Evolutionary conservation across 2,797 vertebrate genomes (phyloP), one percentile per base, ranked within the genome.

Genomic region (Myotis vivesi): DNA sequence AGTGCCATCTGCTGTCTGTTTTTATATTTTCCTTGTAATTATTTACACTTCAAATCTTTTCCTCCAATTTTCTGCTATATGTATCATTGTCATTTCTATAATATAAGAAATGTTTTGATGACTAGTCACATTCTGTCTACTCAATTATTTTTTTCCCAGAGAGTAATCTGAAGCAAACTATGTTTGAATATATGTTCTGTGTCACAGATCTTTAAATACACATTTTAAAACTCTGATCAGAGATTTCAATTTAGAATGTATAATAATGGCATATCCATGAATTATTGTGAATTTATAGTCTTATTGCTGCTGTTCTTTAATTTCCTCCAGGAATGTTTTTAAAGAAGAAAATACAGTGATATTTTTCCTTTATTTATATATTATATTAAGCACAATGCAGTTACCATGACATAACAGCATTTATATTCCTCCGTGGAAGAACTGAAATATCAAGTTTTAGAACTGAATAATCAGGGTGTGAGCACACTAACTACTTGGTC

Each of bases 1-100:
- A 93, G 93, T 82, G 96, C 92, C 97, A 96, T 91, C 97, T 97
- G 69, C 96, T 97, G 97, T 83, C 49, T 85, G 3, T 79, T 85
- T 92, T 64, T 95, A 77, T 85, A 80, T 12, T 84, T 94, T 82
- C 46, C 71, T 72, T 73, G 81, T 80, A 91, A 77, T 77, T 49
- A 75, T 68, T 84, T 49, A 38, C 1, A 41, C 9, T 73, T 91
- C 51, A n/a, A 51, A 41, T 53, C 6, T 75, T 69, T 72, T 55
- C 49, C 36, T 92, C 49, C 8, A 7, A 33, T 93, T 89, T 94
- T 91, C 84, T 72, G 89, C 68, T 80, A 9, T 28, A 66, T 69
- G 72, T 83, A 57, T 69, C 57, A 84, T 23, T 86, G 51, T 66
- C 30, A 25, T 17, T 33, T 62, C n/a, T 25, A 33, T 28, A 83